A percentile compares a stretch with the other conserved stretches of the same genome.
phyloP scores from a whole-genome alignment of 2,888 invertebrate genomes.

The Rhaphigaster nebulosa region DNA sequence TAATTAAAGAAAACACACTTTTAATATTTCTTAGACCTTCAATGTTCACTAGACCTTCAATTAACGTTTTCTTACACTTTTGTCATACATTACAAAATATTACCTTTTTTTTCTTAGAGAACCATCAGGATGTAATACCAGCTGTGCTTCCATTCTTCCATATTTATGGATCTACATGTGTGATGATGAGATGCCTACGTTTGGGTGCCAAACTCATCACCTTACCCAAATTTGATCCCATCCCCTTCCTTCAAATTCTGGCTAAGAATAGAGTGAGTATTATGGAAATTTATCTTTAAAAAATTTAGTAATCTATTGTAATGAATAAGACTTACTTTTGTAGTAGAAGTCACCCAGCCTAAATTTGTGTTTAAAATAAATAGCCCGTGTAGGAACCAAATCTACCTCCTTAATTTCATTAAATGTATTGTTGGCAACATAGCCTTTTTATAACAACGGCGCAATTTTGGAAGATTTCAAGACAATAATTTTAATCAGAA shows the following conservation, averaged over 20 bases:
- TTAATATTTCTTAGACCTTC: neutral
- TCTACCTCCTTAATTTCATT: neutral
- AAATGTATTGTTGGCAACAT: too few species aligned
- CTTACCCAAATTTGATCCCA: slow-evolving; percentile 82
- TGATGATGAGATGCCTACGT: slow-evolving; percentile 75
- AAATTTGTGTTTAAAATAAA: too few species aligned
- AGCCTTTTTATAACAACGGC: too few species aligned
- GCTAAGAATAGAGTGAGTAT: slow-evolving; percentile 69
- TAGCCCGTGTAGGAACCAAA: neutral
- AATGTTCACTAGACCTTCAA: neutral
- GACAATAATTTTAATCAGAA: too few species aligned
- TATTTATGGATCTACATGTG: slow-evolving; percentile 81
- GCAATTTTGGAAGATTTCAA: too few species aligned
- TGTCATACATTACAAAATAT: neutral
- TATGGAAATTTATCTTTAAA: neutral
- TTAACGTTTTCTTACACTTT: neutral
- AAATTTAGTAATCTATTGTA: neutral
- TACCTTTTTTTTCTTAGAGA: slow-evolving; percentile 66
- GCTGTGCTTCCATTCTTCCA: slow-evolving; percentile 84
- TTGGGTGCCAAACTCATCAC: slow-evolving; percentile 77
- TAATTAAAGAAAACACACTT: neutral
- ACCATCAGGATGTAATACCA: slow-evolving; percentile 73
- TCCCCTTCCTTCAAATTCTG: slow-evolving; percentile 76
- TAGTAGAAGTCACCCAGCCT: too few species aligned
- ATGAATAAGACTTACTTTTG: neutral